Evolutionary conservation across 2,113 vertebrate genomes (phyloP).

Genomic region (Dissostichus mawsoni): DNA sequence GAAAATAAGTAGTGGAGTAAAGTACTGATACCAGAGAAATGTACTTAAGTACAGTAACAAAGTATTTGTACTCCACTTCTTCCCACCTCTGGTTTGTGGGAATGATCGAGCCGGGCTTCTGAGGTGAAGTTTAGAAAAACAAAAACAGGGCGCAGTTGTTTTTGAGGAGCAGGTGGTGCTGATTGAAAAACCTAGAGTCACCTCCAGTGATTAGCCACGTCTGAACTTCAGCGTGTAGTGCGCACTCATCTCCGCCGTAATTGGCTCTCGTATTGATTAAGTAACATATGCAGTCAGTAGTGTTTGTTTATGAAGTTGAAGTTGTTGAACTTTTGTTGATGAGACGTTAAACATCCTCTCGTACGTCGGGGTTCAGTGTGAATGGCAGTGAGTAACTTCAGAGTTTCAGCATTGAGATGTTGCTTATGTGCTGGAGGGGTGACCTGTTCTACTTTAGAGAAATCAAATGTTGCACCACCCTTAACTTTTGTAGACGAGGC

Average conservation of each 20-base stretch:
- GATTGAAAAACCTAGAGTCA: conserved; percentile 69
- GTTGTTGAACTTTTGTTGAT: conserved; percentile 47
- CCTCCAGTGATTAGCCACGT: conserved; percentile 66
- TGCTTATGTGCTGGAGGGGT: too few species aligned
- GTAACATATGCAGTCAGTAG: conserved; percentile 77
- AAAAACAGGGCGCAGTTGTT: conserved; percentile 48
- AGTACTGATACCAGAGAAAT: too few species aligned
- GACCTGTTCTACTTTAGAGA: too few species aligned
- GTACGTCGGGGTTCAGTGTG: neutral
- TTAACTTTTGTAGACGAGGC: too few species aligned
- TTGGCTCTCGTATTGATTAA: conserved; percentile 81
- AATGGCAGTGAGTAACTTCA: neutral
- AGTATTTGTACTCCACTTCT: too few species aligned
- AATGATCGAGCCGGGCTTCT: conserved; percentile 2
- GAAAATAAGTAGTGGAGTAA: too few species aligned
- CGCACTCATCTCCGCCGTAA: conserved; percentile 76
- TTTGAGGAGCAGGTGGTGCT: conserved; percentile 67
- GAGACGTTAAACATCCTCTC: neutral
- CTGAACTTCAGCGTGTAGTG: conserved; percentile 66
- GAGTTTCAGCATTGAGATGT: too few species aligned
- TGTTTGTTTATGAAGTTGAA: conserved; percentile 75
- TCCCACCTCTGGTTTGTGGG: neutral
- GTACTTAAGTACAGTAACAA: too few species aligned
- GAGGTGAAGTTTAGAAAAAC: conserved; percentile 53
- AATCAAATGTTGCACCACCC: too few species aligned